Base-by-base conservation (phyloP, 1,140 invertebrate species). In the Lucilia sericata region DNA sequence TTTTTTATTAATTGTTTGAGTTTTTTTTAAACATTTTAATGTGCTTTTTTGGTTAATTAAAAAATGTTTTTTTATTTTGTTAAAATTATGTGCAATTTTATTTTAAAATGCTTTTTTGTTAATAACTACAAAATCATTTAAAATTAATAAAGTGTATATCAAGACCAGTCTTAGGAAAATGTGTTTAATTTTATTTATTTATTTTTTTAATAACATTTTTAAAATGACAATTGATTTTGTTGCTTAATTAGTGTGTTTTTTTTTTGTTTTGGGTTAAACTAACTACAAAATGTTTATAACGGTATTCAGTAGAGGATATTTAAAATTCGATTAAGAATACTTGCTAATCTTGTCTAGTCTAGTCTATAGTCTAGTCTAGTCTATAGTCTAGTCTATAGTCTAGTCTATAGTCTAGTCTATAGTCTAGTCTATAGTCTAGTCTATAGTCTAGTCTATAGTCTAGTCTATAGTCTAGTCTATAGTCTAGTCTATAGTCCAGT, bases 131-230 rank as follows among this genome's bases (percentile, higher is more conserved):
- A 78, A 75, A 75, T 21, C 14, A 36, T 55, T 30, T 51, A 13
- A 60, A 60, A 17, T 65, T 65, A 65, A 30, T 19, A 70, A 82
- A 60, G 81, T 82, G 76, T 80, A 80, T 80, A 80, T 80, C 76
- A 49, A 80, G 76, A 80, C 36, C 76, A 80, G 76, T 80, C 76
- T 80, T 80, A 49, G 76, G 30, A 82, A 82, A 82, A 82, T 51
- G 49, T 42, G n/a, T 78, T 42, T 42, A 78, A 21, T 80, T 80
- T 34, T 21, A 49, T 49, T 80, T 49, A 5, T 80, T 80, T 4
- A 8, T 0, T 76, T 76, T 76, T 12, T 5, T 7, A 70, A 21
- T 21, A 70, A 70, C 65, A 70, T n/a, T 70, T 17, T 70, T 21
- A 21, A 70, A 10, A 21, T 70, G 65, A 70, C 21, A 70, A 70